These are phyloP conservation scores for Orchestes rusci DNA, from an alignment of 2,888 invertebrate genomes.

Conservation along the genomic window DNA sequence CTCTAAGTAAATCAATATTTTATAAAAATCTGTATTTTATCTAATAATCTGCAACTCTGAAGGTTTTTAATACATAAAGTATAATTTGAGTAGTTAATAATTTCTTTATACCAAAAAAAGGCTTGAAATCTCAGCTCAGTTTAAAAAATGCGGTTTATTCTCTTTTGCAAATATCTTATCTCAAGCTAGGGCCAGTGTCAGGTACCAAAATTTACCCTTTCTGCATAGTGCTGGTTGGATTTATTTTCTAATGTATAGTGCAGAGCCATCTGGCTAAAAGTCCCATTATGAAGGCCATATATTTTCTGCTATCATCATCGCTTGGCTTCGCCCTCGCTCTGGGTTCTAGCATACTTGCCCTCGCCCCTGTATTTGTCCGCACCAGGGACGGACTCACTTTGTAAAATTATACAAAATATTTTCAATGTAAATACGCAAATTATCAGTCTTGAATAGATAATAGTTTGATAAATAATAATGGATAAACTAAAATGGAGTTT, in stretches of 20 bases:
- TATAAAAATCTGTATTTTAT: no score
- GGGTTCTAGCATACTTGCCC: constrained; percentile 2
- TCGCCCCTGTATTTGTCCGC: constrained; percentile 1
- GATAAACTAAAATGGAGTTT: no score
- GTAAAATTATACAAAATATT: background rate
- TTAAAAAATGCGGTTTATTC: no score
- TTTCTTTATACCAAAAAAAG: no score
- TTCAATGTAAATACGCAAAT: no score
- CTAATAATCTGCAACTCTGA: no score
- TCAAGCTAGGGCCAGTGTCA: constrained; percentile 1
- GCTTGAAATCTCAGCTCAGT: no score
- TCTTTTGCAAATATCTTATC: background rate
- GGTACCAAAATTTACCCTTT: constrained; percentile 9
- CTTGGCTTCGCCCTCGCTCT: constrained; percentile 2
- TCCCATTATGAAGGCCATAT: constrained; percentile 6
- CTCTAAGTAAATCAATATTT: no score
- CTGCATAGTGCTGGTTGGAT: background rate
- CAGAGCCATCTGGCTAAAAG: constrained; percentile 1
- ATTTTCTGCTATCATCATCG: constrained; percentile 7
- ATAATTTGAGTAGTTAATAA: no score
- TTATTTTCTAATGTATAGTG: constrained; percentile 8
- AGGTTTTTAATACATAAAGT: no score
- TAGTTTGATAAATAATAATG: no score
- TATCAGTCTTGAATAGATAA: no score
- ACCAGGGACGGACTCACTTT: constrained; percentile 1